These are phyloP conservation scores for Semicossyphus pulcher DNA, from an alignment of 2,113 vertebrate genomes.

Conservation along the genomic window DNA sequence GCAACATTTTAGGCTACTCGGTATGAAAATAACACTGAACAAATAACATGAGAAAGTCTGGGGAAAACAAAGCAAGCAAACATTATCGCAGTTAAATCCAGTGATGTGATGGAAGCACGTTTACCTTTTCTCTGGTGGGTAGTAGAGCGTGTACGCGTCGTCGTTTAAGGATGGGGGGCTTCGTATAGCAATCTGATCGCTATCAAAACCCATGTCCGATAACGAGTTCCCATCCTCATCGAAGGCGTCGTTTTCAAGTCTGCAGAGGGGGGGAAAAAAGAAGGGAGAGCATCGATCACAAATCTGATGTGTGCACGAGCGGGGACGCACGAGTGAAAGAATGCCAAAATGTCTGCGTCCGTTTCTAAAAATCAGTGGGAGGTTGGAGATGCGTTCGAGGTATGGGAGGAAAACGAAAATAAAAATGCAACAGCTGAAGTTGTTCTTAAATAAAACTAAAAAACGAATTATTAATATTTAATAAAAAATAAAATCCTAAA, in stretches of 20 bases:
- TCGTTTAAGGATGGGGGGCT: constrained; percentile 89
- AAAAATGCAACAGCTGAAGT: not conserved
- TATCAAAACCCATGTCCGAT: constrained; percentile 89
- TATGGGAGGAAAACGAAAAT: not conserved
- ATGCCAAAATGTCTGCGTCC: constrained; percentile 52
- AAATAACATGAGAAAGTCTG: constrained; percentile 74
- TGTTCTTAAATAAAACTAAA: constrained; percentile 3
- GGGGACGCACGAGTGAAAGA: constrained; percentile 46
- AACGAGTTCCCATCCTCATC: constrained; percentile 92
- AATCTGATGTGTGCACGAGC: constrained; percentile 44
- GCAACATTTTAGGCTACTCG: constrained; percentile 72
- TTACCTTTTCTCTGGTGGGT: constrained; percentile 92
- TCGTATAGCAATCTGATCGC: constrained; percentile 87
- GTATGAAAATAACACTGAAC: constrained; percentile 73
- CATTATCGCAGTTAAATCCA: constrained; percentile 65
- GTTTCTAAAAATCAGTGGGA: constrained; percentile 17
- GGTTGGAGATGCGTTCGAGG: constrained; percentile 11
- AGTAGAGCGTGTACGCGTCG: constrained; percentile 89
- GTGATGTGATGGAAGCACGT: constrained; percentile 1
- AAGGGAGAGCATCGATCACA: constrained; percentile 29
- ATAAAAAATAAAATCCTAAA: not conserved
- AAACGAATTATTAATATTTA: constrained; percentile 23
- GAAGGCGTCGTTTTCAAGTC: constrained; percentile 93
- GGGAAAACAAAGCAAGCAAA: constrained; percentile 71
- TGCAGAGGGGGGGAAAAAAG: constrained; percentile 68